A percentile compares a stretch with the other conserved stretches of the same genome.
These are phyloP conservation scores for Sinopyrophorus schimmeli DNA, from an alignment of 2,888 invertebrate species.

Conservation along the genomic window DNA sequence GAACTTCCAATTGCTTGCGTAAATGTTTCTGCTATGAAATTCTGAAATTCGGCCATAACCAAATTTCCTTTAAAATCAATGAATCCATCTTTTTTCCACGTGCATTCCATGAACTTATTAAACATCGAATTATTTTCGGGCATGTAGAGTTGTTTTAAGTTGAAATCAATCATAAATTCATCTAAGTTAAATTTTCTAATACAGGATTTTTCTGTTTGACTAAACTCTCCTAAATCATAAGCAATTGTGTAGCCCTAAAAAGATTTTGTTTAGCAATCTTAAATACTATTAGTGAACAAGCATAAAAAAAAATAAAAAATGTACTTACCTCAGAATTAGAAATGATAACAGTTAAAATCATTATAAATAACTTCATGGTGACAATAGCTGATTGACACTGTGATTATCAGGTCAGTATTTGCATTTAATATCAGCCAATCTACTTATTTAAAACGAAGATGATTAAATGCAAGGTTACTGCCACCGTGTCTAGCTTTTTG, in stretches of 20 bases:
- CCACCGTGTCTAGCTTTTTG: too few species aligned
- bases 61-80: conserved; percentile 21
- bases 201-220: conserved; percentile 13
- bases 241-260: conserved; percentile 8
- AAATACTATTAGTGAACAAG: too few species aligned
- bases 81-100: conserved; percentile 24
- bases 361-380: conserved; percentile 7
- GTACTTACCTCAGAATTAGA: conserved; percentile 8
- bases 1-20: conserved; percentile 9
- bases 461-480: too few species aligned
- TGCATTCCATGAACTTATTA: conserved; percentile 21
- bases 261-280: background rate
- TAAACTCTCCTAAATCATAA: conserved; percentile 16
- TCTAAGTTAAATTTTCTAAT: conserved; percentile 16
- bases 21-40: conserved; percentile 18
- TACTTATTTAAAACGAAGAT: background rate
- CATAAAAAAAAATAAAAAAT: conserved; percentile 1
- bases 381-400: conserved; percentile 10
- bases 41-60: conserved; percentile 6
- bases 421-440: conserved; percentile 6
- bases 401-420: conserved; percentile 4
- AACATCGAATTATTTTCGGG: conserved; percentile 19
- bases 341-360: too few species aligned
- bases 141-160: conserved; percentile 22
- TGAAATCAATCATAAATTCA: conserved; percentile 20